phyloP scores from a whole-genome alignment of 2,888 invertebrate genomes.

The Cremastinae sp. region DNA sequence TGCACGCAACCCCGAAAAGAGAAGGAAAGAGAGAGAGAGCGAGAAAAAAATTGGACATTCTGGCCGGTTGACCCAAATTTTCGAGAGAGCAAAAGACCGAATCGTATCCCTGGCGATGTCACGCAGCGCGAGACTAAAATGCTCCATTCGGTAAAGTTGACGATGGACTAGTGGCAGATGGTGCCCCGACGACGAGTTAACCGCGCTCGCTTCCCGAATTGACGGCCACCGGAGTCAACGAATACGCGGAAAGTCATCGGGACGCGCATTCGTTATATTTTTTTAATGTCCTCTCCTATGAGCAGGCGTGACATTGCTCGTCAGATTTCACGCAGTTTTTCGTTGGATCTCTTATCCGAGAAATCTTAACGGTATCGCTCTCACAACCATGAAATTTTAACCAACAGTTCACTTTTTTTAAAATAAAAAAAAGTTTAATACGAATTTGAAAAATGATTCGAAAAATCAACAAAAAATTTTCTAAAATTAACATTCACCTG shows the following conservation, averaged over 20 bases:
- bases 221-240: slow-evolving; percentile 19
- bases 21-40: slow-evolving; percentile 37
- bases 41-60: slow-evolving; percentile 36
- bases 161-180: slow-evolving; percentile 69
- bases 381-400: no score
- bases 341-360: no score
- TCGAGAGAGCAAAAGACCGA: slow-evolving; percentile 67
- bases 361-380: no score
- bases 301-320: slow-evolving; percentile 40
- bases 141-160: slow-evolving; percentile 39
- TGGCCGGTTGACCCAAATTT: slow-evolving; percentile 72
- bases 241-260: slow-evolving; percentile 42
- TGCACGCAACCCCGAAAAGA: slow-evolving; percentile 62
- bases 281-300: slow-evolving; percentile 10
- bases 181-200: slow-evolving; percentile 66
- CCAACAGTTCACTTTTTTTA: no score
- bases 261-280: slow-evolving; percentile 27
- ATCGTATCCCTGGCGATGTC: slow-evolving; percentile 55
- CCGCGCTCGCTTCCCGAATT: slow-evolving; percentile 16
- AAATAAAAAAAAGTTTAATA: no score
- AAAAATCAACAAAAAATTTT: no score
- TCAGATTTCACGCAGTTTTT: no score
- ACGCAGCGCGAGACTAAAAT: slow-evolving; percentile 47
- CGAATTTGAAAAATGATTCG: no score
- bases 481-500: no score